These are phyloP conservation scores for Brachyrhaphis roseni DNA, from an alignment of 2,797 vertebrate species.

Conservation along the genomic window DNA sequence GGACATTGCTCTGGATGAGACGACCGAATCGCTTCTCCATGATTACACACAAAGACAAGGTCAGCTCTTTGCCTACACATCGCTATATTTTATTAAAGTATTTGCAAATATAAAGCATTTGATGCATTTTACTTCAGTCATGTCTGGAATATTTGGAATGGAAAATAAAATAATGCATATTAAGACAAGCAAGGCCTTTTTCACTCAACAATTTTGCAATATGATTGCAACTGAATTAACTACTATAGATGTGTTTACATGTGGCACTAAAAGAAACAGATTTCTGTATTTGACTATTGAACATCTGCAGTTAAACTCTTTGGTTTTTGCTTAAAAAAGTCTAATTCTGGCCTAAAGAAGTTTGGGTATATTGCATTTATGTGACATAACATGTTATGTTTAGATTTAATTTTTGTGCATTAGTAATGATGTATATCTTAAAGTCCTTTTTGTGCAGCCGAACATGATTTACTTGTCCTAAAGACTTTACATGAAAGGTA, in stretches of 20 bases:
- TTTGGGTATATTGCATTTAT: background rate
- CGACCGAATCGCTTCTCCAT: slow-evolving; percentile 86
- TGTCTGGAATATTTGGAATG: background rate
- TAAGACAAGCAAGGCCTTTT: background rate
- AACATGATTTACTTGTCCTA: background rate
- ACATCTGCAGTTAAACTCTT: background rate
- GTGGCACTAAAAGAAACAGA: background rate
- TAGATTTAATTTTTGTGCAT: background rate
- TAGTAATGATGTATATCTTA: background rate
- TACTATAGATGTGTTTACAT: background rate
- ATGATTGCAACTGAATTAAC: background rate
- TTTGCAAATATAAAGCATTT: background rate
- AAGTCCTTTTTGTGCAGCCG: background rate
- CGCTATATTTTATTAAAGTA: background rate
- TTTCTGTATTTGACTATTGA: background rate
- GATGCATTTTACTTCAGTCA: background rate
- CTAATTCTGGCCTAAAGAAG: background rate
- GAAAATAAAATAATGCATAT: background rate
- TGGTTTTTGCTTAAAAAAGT: background rate
- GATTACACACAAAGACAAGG: slow-evolving; percentile 82
- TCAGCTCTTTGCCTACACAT: slow-evolving; percentile 48
- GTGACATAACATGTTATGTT: background rate
- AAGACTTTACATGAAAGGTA: background rate
- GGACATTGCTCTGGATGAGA: slow-evolving; percentile 90
- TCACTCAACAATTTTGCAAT: background rate